Base-by-base conservation (phyloP, 1,140 invertebrate species). In the Metopolophium dirhodum region DNA sequence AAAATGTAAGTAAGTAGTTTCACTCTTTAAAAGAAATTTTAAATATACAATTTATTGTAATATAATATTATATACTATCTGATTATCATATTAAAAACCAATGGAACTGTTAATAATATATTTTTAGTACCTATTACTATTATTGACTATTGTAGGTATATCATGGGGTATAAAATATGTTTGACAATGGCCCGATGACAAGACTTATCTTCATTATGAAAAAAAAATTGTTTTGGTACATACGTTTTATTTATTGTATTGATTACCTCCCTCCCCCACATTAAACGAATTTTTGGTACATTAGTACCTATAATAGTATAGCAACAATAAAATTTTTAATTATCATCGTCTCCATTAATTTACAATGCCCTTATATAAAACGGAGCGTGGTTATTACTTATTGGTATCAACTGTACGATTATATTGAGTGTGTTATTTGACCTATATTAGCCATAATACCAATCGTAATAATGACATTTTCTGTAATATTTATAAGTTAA, bases 201-300 rank as follows among this genome's bases (percentile, higher is more conserved):
- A 68, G 30, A 68, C 3, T 35, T 77, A 18, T 68, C 61, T 77
- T 18, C 11, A 23, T 54, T 23, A 54, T 54, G n/a, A 77, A 77
- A 61, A 61, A 68, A 30, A 68, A 30, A 30, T n/a, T n/a, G 61
- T 30, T 30, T 4, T 61, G 1, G 26, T 23, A 57, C 1, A 23
- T 61, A 61, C 6, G 18, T 68, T n/a, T 68, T 3, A n/a, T 68
- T 68, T 68, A n/a, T n/a, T 14, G 14, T 68, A 8, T 57, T 57
- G 6, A 23, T 54, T 54, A 54, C 0, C 20, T 14, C 14, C 2
- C 30, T 6, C 0, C 1, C 7, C 1, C 61, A 14, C 0, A n/a
- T 68, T 77, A 77, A 77, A n/a, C 4, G n/a, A 77, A 77, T n/a
- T 77, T 14, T n/a, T n/a, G n/a, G 61, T 77, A 77, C 7, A 6